Percentiles rank a stretch among this genome's conserved stretches.
Evolutionary conservation across 2,113 vertebrate genomes (phyloP).

Genomic region (Bufo gargarizans): DNA sequence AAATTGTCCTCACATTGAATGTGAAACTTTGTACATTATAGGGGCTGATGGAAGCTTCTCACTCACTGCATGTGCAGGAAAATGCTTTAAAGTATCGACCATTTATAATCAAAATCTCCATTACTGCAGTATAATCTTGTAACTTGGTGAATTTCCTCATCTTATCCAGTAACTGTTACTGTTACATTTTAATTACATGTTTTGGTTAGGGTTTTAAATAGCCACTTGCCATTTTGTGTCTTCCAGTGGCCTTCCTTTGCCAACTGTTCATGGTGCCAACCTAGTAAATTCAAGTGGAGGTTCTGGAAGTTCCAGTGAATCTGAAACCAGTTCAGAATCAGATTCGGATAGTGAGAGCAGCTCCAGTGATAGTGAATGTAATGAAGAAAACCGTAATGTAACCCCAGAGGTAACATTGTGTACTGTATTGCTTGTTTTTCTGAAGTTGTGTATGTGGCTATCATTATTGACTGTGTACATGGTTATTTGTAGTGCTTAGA

Average conservation of each 20-base stretch:
- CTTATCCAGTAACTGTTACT: background rate
- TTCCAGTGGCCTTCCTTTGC: slow-evolving; percentile 70
- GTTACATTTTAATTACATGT: background rate
- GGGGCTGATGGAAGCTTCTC: background rate
- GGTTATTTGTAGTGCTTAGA: background rate
- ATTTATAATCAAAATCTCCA: background rate
- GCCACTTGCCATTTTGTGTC: slow-evolving; percentile 44
- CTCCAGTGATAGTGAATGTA: slow-evolving; percentile 92
- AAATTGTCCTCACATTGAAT: no score
- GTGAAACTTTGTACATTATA: no score
- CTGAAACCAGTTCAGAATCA: slow-evolving; percentile 92
- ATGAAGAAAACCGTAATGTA: slow-evolving; percentile 80
- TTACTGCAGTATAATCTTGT: background rate
- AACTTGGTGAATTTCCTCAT: background rate
- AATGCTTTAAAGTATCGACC: background rate
- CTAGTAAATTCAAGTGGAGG: slow-evolving; percentile 76
- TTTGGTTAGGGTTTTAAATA: background rate
- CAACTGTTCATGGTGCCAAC: slow-evolving; percentile 57
- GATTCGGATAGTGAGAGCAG: slow-evolving; percentile 93
- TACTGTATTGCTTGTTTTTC: background rate
- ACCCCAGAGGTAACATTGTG: slow-evolving; percentile 84
- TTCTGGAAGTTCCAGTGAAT: slow-evolving; percentile 91
- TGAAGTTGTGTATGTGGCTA: background rate
- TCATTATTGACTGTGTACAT: background rate
- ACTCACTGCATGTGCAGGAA: background rate